phyloP scores from a whole-genome alignment of 2,888 invertebrate species.

The Cephus rjabovi region DNA sequence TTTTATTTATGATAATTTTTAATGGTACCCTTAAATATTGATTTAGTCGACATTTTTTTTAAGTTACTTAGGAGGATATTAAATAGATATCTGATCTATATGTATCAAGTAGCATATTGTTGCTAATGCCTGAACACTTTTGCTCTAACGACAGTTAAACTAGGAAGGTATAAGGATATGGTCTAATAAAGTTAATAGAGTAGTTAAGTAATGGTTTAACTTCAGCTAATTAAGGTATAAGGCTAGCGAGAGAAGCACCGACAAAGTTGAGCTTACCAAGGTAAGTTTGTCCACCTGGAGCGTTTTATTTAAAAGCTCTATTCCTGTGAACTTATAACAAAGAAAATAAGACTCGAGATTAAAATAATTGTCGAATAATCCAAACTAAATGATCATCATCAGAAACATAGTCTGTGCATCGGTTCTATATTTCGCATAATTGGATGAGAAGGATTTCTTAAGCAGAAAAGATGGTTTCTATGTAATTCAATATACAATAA shows the following conservation, averaged over 20 bases:
- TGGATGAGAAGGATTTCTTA: neutral
- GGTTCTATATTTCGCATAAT: neutral
- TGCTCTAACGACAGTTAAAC: neutral
- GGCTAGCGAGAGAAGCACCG: neutral
- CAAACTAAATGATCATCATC: neutral
- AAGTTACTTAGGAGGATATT: neutral
- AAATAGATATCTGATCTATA: neutral
- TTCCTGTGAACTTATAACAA: neutral
- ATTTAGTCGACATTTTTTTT: neutral
- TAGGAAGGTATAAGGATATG: neutral
- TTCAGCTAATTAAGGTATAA: constrained; percentile 14
- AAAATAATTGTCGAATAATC: neutral
- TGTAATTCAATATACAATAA: neutral
- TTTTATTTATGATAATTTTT: neutral
- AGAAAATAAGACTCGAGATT: neutral
- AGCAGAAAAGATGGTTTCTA: neutral
- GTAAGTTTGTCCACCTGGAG: constrained; percentile 10
- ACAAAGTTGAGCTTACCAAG: neutral
- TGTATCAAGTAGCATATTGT: neutral
- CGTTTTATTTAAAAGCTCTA: neutral
- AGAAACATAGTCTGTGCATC: neutral
- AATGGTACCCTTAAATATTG: neutral
- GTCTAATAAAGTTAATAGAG: constrained; percentile 9
- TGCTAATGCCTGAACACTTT: neutral
- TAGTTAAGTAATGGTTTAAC: constrained; percentile 13